Conservation (phyloP, 2,888 invertebrate species). For the Notodonta dromedarius region DNA sequence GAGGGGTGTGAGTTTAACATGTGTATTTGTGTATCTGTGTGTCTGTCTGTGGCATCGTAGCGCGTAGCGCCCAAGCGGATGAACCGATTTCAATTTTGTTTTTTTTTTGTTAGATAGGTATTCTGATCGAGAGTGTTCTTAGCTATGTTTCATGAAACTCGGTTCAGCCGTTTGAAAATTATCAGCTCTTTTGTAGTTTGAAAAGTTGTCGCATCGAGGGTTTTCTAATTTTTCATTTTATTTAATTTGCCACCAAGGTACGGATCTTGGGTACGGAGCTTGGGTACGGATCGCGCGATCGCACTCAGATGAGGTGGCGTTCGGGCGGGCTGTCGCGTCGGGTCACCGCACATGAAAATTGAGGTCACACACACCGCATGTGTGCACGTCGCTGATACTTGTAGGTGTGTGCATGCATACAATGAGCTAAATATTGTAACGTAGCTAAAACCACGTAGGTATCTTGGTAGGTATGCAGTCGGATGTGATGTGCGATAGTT, state of each 20-base stretch:
- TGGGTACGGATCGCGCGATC: constrained; percentile 5
- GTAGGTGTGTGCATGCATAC: constrained; percentile 9
- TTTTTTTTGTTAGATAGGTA: too few relatives aligned
- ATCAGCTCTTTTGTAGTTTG: too few relatives aligned
- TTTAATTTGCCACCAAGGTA: neutral
- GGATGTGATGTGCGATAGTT: constrained; percentile 5
- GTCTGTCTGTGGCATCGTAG: too few relatives aligned
- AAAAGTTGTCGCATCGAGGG: too few relatives aligned
- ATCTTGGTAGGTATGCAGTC: constrained; percentile 29
- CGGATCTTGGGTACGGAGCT: constrained; percentile 3
- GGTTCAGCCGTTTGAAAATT: too few relatives aligned
- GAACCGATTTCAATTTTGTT: too few relatives aligned
- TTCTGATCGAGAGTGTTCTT: too few relatives aligned
- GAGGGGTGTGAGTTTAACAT: too few relatives aligned
- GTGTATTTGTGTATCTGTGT: too few relatives aligned
- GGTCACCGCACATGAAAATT: constrained; percentile 69
- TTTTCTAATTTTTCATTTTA: too few relatives aligned
- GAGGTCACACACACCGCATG: constrained; percentile 51
- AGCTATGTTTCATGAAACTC: too few relatives aligned
- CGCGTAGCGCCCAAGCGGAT: too few relatives aligned
- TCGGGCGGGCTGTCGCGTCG: constrained; percentile 31
- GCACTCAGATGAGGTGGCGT: constrained; percentile 37
- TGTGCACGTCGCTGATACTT: constrained; percentile 12
- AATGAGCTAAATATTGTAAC: constrained; percentile 8
- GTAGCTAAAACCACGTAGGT: constrained; percentile 23